Evolutionary conservation across 2,113 vertebrate genomes (phyloP), one percentile per base, ranked within the genome.

Genomic region (Centropus bengalensis): DNA sequence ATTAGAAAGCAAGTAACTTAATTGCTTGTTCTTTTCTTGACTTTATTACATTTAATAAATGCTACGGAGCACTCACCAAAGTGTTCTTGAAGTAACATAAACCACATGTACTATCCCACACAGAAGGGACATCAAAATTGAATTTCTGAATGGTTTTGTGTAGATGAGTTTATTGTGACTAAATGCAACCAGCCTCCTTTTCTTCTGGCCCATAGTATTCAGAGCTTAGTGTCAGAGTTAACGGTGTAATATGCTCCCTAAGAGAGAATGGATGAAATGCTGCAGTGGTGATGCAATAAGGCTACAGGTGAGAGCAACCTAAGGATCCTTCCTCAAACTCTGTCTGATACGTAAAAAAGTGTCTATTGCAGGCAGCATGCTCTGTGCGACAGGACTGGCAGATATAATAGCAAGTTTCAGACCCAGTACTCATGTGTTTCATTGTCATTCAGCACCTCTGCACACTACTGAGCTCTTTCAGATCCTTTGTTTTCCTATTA

Each of bases 1-100:
- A 95, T 94, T 94, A 94, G 63, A 87, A 82, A 59, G 24, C 47
- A 80, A 91, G 66, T 51, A 85, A 91, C n/a, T 91, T 76, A 51
- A 82, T 89, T 94, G 55, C 78, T 89, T 84, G 55, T 82, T 70
- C 67, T 87, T 51, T 82, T 89, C 88, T 85, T 94, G 78, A 59
- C 66, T 92, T 67, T 70, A 77, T 92, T 94, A 17, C 59, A 27
- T 77, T 82, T 89, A 82, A 74, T 89, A 79, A 82, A 85, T 67
- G 74, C 6, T 4, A 30, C 47, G 27, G 91, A 82, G 38, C 0
- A 1, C 54, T 91, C 58, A 73, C 49, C 67, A 85, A 76, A 95
- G 32, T 77, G 78, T 80, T 94, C 87, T 84, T 1, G 1, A 82
- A 82, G 33, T 94, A 93, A 96, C 1, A 0, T 68, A 79, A 92